These are phyloP conservation scores for Gadopsis bispinosus DNA, from an alignment of 2,797 vertebrate genomes.

Conservation along the genomic window DNA sequence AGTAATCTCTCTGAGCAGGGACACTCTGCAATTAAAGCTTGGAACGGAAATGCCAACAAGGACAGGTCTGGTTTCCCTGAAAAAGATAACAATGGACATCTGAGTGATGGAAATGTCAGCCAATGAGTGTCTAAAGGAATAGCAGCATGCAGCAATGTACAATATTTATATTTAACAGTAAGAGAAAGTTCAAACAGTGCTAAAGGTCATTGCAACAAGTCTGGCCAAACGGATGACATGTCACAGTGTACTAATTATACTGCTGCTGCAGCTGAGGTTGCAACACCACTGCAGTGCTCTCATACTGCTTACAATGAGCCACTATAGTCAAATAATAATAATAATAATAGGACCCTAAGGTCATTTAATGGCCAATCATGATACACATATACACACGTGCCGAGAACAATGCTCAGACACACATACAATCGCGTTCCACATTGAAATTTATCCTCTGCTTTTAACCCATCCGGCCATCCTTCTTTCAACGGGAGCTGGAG, in stretches of 20 bases:
- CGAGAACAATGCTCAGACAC: too few relatives aligned
- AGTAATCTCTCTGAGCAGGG: constrained; percentile 5
- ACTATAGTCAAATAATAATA: background rate
- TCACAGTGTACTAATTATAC: constrained; percentile 73
- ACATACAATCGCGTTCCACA: too few relatives aligned
- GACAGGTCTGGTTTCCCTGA: constrained; percentile 51
- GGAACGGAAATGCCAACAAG: constrained; percentile 54
- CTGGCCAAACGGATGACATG: constrained; percentile 67
- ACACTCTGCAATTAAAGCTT: constrained; percentile 21
- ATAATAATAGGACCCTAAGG: too few relatives aligned
- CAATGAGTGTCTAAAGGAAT: constrained; percentile 58
- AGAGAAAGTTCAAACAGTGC: constrained; percentile 71
- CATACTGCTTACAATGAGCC: background rate
- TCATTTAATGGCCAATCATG: too few relatives aligned
- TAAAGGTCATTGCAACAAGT: constrained; percentile 78
- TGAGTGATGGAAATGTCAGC: constrained; percentile 80
- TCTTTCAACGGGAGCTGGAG: too few relatives aligned
- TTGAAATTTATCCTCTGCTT: too few relatives aligned
- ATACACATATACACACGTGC: too few relatives aligned
- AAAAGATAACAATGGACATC: constrained; percentile 56
- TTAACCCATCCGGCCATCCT: too few relatives aligned
- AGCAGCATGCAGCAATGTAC: constrained; percentile 39
- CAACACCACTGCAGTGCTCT: constrained; percentile 26
- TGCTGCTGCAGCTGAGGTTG: constrained; percentile 39
- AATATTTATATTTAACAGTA: constrained; percentile 70